Evolutionary conservation across 2,888 invertebrate species (phyloP), one percentile per base, ranked within the genome.

Genomic region (Rotaria magnacalcarata): DNA sequence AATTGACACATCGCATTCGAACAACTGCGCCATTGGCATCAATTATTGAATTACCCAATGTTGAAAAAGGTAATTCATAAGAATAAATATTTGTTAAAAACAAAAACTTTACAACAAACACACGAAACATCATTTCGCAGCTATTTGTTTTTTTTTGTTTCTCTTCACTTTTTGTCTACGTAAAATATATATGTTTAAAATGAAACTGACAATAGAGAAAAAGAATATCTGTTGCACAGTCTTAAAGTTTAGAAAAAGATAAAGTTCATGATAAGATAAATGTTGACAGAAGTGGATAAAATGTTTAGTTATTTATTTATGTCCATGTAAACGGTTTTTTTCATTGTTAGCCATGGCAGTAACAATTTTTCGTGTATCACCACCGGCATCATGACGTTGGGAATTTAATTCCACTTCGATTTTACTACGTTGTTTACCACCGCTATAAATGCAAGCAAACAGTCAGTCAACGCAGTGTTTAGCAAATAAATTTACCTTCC

Each of bases 401-500:
- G 56, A 52, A 60, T 86, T 86, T 58, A 75, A 56, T 34, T 27
- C 84, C 24, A 85, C 75, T 34, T 86, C 86, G n/a, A 85, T 58
- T 84, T 86, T 86, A 27, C 75, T 85, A 11, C 86, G 85, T 86
- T 86, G 86, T 80, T 86, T 86, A 8, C 86, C 86, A 11, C 86
- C 86, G 19, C 85, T 85, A 41, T 19, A 2, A 21, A 54, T 1
- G 34, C 34, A 34, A 34, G 34, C 34, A 34, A 34, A 21, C 21
- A 54, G 21, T 21, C 19, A 54, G 21, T 7, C 24, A 50, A 50
- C 10, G 8, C 50, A 50, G 8, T 50, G 50, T 50, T 50, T 50
- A 50, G 7, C 0, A 24, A 56, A 56, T 56, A 8, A 56, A 41
- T 67, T 67, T 67, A 67, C 67, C 67, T 67, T 67, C 67, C 67